Evolutionary conservation across 2,797 vertebrate genomes (phyloP).

Genomic region (Carduelis carduelis): DNA sequence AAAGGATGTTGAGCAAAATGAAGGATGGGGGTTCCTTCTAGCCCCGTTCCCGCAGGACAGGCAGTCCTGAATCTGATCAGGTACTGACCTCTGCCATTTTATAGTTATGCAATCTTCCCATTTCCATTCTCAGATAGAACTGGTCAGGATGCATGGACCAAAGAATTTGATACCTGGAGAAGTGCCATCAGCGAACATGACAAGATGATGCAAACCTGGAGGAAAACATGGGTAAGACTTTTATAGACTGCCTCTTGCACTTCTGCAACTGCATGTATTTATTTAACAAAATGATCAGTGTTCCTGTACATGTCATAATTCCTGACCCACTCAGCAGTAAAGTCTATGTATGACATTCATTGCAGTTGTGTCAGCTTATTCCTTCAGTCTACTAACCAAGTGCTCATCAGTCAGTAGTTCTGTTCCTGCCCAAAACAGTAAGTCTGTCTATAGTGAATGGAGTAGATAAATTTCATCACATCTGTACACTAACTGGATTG

Average conservation of each 20-base stretch:
- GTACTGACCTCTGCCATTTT: neutral
- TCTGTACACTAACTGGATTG: neutral
- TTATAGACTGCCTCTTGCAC: neutral
- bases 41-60: neutral
- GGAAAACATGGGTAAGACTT: constrained; percentile 83
- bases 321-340: neutral
- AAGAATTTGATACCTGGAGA: constrained; percentile 85
- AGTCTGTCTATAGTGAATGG: neutral
- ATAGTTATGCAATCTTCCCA: neutral
- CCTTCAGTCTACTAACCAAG: neutral
- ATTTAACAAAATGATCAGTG: neutral
- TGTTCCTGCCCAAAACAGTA: neutral
- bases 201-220: constrained; percentile 87
- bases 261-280: neutral
- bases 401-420: neutral
- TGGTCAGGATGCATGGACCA: constrained; percentile 75
- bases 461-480: neutral
- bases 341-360: neutral
- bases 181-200: constrained; percentile 82
- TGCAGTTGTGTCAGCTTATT: neutral
- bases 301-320: neutral
- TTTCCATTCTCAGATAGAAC: constrained; percentile 67
- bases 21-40: neutral
- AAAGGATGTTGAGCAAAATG: neutral
- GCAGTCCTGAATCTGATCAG: neutral